Conservation (phyloP, 2,888 invertebrate species). For the Tupiocoris notatus region DNA sequence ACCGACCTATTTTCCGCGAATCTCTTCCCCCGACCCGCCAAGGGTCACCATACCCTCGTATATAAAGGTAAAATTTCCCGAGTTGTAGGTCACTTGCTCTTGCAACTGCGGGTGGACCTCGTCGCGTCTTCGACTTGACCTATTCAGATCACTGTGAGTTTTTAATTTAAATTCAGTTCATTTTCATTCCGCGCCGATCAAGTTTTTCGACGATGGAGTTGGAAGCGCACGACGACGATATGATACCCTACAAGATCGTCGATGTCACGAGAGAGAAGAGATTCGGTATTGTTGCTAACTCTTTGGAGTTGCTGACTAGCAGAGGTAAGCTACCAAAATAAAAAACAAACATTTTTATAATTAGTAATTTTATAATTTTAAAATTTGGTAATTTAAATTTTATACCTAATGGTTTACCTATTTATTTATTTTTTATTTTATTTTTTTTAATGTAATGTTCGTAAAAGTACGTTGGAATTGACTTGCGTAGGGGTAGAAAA, state of each 20-base stretch:
- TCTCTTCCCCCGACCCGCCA: slow-evolving; percentile 7
- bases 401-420: too few relatives aligned
- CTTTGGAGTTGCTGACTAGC: slow-evolving; percentile 72
- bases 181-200: too few relatives aligned
- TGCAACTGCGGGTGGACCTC: background rate
- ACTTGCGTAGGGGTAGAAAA: too few relatives aligned
- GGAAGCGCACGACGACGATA: slow-evolving; percentile 38
- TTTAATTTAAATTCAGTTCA: too few relatives aligned
- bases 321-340: slow-evolving; percentile 57
- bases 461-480: too few relatives aligned
- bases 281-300: slow-evolving; percentile 78
- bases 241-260: slow-evolving; percentile 70
- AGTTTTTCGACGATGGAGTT: slow-evolving; percentile 22
- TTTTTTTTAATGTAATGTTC: too few relatives aligned
- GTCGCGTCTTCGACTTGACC: too few relatives aligned
- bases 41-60: slow-evolving; percentile 23
- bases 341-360: too few relatives aligned
- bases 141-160: too few relatives aligned
- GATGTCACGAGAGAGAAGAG: slow-evolving; percentile 76
- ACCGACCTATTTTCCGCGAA: slow-evolving; percentile 31
- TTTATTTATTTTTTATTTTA: too few relatives aligned
- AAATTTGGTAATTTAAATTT: too few relatives aligned
- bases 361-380: too few relatives aligned
- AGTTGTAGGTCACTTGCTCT: slow-evolving; percentile 18
- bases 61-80: slow-evolving; percentile 25